Evolutionary conservation across 2,113 vertebrate species (phyloP).

Genomic region (Chroicocephalus ridibundus): DNA sequence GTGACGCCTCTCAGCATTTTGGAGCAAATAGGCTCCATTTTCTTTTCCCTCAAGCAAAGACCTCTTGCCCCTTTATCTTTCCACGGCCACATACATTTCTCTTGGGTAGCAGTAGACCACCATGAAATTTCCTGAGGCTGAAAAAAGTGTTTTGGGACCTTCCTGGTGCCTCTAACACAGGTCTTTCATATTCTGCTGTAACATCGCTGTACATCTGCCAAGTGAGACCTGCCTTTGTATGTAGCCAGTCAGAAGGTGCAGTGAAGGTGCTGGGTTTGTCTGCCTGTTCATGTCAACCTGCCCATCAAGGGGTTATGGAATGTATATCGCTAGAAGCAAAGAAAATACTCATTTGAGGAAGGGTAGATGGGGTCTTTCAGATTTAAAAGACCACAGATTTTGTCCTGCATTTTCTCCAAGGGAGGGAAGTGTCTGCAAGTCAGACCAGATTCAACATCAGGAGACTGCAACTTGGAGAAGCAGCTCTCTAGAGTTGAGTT

Average conservation of each 20-base stretch:
- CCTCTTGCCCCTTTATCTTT: neutral
- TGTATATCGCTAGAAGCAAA: neutral
- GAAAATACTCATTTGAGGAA: neutral
- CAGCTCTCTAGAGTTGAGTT: neutral
- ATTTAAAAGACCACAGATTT: neutral
- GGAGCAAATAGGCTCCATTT: neutral
- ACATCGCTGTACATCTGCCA: neutral
- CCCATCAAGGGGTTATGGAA: accelerated
- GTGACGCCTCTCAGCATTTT: neutral
- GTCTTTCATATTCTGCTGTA: neutral
- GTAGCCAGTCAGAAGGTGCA: neutral
- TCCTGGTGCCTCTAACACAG: neutral
- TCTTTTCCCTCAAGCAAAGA: neutral
- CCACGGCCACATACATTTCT: neutral
- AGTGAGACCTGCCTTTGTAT: neutral
- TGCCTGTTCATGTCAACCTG: neutral
- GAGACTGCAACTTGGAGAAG: neutral
- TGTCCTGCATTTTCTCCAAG: neutral
- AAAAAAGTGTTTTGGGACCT: neutral
- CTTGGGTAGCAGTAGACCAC: neutral
- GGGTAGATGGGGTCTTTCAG: neutral
- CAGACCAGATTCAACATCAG: neutral
- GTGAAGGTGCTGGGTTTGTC: neutral
- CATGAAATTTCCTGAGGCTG: neutral
- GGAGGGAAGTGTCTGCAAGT: neutral